Conservation (phyloP, 2,888 invertebrate genomes). For the Andrena trimmerana region DNA sequence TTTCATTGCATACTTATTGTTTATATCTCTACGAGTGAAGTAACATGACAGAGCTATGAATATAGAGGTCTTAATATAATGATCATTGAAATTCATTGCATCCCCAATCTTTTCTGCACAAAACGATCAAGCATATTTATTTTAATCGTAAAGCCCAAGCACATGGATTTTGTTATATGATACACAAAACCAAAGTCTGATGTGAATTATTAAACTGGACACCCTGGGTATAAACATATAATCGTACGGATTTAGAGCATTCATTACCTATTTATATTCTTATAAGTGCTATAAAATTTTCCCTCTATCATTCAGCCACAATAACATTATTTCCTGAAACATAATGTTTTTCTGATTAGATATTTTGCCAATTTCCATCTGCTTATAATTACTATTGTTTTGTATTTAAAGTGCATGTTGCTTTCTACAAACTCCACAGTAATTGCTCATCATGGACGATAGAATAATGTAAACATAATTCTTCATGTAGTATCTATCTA, state of each 20-base stretch:
- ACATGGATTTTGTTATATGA: slow-evolving; percentile 67
- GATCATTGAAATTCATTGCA: slow-evolving; percentile 28
- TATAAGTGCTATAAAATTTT: slow-evolving; percentile 81
- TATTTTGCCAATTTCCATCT: slow-evolving; percentile 60
- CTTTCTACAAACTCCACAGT: slow-evolving; percentile 69
- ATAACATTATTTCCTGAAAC: slow-evolving; percentile 83
- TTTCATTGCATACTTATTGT: slow-evolving; percentile 43
- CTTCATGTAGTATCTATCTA: too few species aligned
- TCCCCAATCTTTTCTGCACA: slow-evolving; percentile 42
- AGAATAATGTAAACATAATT: too few species aligned
- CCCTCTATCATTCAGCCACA: slow-evolving; percentile 82
- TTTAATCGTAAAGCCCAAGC: slow-evolving; percentile 70
- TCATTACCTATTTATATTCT: slow-evolving; percentile 81
- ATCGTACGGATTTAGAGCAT: slow-evolving; percentile 69
- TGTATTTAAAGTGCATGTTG: slow-evolving; percentile 44
- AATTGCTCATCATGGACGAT: neutral
- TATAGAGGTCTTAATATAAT: slow-evolving; percentile 25
- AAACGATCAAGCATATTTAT: slow-evolving; percentile 49
- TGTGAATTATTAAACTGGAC: slow-evolving; percentile 69
- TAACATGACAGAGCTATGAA: slow-evolving; percentile 38
- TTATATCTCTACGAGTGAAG: slow-evolving; percentile 38
- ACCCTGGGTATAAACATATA: slow-evolving; percentile 71
- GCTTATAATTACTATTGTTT: slow-evolving; percentile 52
- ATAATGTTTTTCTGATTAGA: slow-evolving; percentile 78
- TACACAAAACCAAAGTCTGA: slow-evolving; percentile 59